These are phyloP conservation scores for Dinothrombium tinctorium DNA, from an alignment of 1,140 invertebrate genomes.

Conservation along the genomic window DNA sequence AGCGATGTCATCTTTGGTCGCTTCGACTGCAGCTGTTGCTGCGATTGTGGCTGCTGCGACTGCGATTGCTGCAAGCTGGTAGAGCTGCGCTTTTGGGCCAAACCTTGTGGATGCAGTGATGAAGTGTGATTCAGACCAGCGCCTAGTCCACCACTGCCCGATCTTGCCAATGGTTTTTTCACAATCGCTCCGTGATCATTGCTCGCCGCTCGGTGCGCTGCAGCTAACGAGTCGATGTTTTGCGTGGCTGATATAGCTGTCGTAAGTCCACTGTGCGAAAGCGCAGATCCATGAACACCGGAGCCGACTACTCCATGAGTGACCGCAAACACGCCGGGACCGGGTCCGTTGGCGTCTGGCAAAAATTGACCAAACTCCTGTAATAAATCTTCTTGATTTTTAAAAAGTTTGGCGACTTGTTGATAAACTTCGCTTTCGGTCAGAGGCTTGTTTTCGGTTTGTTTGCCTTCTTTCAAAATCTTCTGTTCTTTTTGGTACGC, in stretches of 20 bases:
- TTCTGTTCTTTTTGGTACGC: conserved; percentile 93
- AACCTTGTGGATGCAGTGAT: not conserved
- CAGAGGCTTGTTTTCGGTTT: conserved; percentile 25
- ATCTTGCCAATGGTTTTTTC: conserved; percentile 24
- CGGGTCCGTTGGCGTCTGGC: conserved; percentile 49
- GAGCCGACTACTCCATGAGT: not conserved
- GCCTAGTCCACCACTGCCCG: not conserved
- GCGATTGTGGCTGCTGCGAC: not conserved
- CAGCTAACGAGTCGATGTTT: conserved; percentile 2
- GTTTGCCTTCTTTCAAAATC: conserved; percentile 52
- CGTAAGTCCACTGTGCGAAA: conserved; percentile 3
- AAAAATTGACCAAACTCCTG: conserved; percentile 92
- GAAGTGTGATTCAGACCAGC: not conserved
- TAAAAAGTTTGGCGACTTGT: conserved; percentile 86
- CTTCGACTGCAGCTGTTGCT: conserved; percentile 14
- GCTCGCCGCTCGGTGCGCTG: conserved; percentile 18
- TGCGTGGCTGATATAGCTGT: conserved; percentile 2
- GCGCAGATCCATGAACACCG: conserved; percentile 5
- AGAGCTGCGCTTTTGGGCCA: not conserved
- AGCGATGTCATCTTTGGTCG: conserved; percentile 15
- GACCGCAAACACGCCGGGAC: not conserved
- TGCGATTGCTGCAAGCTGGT: not conserved
- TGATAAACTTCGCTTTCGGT: conserved; percentile 76
- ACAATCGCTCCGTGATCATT: conserved; percentile 34
- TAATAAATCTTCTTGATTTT: conserved; percentile 86